Evolutionary conservation across 2,888 invertebrate genomes (phyloP).

Genomic region (Dicranocentrus wangi): DNA sequence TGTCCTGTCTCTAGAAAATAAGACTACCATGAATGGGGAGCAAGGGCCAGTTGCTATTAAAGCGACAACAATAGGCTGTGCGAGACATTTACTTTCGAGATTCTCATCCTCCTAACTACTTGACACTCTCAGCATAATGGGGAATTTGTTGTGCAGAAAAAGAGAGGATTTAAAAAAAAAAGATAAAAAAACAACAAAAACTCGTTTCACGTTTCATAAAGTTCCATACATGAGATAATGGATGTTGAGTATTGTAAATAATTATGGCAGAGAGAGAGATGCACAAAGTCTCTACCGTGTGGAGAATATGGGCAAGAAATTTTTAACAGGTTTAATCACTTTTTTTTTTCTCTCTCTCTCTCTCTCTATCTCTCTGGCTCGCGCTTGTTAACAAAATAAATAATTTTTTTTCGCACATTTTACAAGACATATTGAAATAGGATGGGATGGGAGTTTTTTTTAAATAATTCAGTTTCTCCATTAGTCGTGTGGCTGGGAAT

Average conservation of each 20-base stretch:
- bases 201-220: constrained; percentile 42
- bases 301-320: background rate
- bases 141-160: constrained; percentile 16
- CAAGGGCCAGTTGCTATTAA: constrained; percentile 1
- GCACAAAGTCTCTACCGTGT: background rate
- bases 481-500: background rate
- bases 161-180: constrained; percentile 10
- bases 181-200: constrained; percentile 10
- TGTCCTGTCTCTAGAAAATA: background rate
- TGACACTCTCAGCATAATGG: background rate
- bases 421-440: background rate
- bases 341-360: constrained; percentile 5
- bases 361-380: background rate
- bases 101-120: background rate
- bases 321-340: constrained; percentile 42
- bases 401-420: background rate
- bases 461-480: background rate
- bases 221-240: constrained; percentile 19
- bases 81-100: background rate
- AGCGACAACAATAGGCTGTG: background rate
- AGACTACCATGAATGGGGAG: constrained; percentile 2
- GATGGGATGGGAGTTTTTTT: background rate
- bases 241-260: background rate
- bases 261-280: background rate
- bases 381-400: constrained; percentile 7